These are phyloP conservation scores for Argyra leucocephala DNA, from an alignment of 2,888 invertebrate species.

Conservation along the genomic window DNA sequence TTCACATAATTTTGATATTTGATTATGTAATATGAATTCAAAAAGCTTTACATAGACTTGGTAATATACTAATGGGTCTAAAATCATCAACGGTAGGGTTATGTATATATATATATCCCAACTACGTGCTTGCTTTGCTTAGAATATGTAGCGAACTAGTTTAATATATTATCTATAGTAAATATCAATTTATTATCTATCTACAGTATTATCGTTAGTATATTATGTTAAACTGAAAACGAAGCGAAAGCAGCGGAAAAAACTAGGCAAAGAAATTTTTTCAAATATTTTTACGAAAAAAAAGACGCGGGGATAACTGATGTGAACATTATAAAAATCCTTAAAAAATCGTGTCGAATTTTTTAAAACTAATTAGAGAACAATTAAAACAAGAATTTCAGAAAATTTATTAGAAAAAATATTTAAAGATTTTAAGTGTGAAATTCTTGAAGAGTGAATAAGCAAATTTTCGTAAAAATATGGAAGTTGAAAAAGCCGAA, in stretches of 20 bases:
- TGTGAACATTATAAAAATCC: not conserved
- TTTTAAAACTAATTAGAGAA: not conserved
- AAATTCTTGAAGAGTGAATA: not conserved
- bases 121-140: too few species aligned
- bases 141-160: too few species aligned
- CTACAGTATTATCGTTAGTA: too few species aligned
- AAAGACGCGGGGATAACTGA: slow-evolving; percentile 6
- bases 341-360: slow-evolving; percentile 4
- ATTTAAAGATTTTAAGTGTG: not conserved
- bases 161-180: too few species aligned
- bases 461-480: slow-evolving; percentile 11
- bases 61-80: too few species aligned
- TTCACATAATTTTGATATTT: too few species aligned
- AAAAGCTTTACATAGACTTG: too few species aligned
- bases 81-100: too few species aligned
- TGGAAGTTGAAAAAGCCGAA: slow-evolving; percentile 15
- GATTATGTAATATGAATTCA: too few species aligned
- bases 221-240: slow-evolving; percentile 2
- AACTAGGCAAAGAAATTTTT: not conserved
- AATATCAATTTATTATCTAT: too few species aligned
- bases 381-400: not conserved
- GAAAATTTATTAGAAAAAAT: not conserved
- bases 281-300: not conserved
- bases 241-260: slow-evolving; percentile 6
- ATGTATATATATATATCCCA: too few species aligned